phyloP scores from a whole-genome alignment of 2,888 invertebrate species.

The Hylaea fasciaria region DNA sequence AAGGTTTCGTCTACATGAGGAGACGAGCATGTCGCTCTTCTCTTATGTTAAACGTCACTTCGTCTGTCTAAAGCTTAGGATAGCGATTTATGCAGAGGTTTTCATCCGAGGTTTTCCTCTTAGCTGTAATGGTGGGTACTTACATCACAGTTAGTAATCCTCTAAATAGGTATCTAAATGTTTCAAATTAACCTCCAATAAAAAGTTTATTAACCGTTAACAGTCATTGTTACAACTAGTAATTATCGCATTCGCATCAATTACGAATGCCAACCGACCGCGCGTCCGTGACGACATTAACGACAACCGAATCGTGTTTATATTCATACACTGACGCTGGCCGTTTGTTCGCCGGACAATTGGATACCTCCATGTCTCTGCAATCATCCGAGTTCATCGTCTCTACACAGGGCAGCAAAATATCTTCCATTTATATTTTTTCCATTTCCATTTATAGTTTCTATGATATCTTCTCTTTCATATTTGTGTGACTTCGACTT shows the following conservation, averaged over 20 bases:
- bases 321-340: conserved; percentile 23
- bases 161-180: background rate
- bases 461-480: background rate
- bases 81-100: too few relatives aligned
- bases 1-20: too few relatives aligned
- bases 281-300: conserved; percentile 7
- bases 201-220: conserved; percentile 27
- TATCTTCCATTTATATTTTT: too few relatives aligned
- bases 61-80: too few relatives aligned
- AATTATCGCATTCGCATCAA: conserved; percentile 29
- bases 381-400: conserved; percentile 34
- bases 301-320: conserved; percentile 14
- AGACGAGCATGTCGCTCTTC: too few relatives aligned
- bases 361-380: conserved; percentile 37
- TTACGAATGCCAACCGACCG: conserved; percentile 23
- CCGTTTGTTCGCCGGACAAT: conserved; percentile 29
- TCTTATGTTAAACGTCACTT: too few relatives aligned
- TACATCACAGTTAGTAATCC: too few relatives aligned
- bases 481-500: too few relatives aligned
- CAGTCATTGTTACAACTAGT: conserved; percentile 9
- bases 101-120: too few relatives aligned
- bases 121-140: too few relatives aligned
- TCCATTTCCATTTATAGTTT: too few relatives aligned
- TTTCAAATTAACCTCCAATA: conserved; percentile 11
- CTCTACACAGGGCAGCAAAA: conserved; percentile 16